Conservation (phyloP, 2,888 invertebrate genomes). For the Icerya purchasi region DNA sequence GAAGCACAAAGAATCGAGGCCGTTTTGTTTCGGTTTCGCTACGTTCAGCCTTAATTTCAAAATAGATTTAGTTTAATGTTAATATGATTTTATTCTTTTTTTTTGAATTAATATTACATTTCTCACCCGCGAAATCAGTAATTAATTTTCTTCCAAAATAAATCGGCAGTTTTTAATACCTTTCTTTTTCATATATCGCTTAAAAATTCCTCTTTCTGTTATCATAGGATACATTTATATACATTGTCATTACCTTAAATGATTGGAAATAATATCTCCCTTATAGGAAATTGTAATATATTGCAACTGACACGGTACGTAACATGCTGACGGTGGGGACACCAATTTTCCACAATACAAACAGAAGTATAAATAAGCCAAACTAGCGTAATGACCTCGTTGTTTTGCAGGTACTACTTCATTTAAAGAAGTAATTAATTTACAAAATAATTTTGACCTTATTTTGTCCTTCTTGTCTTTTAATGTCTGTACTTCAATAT, state of each 20-base stretch:
- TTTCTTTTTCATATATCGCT: no score
- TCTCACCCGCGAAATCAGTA: background rate
- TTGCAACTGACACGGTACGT: constrained; percentile 11
- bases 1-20: no score
- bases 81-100: no score
- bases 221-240: background rate
- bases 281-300: constrained; percentile 8
- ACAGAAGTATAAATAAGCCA: constrained; percentile 39
- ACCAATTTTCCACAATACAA: constrained; percentile 10
- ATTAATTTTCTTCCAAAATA: no score
- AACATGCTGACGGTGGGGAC: constrained; percentile 1
- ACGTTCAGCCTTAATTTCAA: no score
- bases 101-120: background rate
- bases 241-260: constrained; percentile 4
- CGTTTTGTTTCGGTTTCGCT: no score
- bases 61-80: no score
- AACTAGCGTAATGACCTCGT: constrained; percentile 57
- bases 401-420: constrained; percentile 53
- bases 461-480: constrained; percentile 75
- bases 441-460: constrained; percentile 60
- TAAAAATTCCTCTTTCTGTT: no score
- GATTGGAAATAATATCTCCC: constrained; percentile 9
- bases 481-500: constrained; percentile 61
- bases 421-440: constrained; percentile 53
- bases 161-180: no score